A percentile compares a stretch with the other conserved stretches of the same genome.
phyloP scores from a whole-genome alignment of 2,797 vertebrate species.

The Pseudochirops corinnae region DNA sequence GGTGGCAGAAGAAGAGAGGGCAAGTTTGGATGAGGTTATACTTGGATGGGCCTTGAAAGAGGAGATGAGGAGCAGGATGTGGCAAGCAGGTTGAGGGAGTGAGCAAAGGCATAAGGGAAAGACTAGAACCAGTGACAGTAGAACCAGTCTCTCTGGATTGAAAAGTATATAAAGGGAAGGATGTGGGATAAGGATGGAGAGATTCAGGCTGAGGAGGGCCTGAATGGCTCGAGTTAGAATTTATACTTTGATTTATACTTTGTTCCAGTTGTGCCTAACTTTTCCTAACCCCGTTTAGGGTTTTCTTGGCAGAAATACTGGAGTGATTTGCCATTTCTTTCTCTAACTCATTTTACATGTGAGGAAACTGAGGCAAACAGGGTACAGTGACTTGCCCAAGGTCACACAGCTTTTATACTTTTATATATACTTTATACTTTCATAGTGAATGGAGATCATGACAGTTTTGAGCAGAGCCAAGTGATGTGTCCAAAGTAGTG shows the following conservation, averaged over 20 bases:
- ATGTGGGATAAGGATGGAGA: neutral
- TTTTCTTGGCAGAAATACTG: no score
- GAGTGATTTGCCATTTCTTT: no score
- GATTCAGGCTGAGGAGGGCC: neutral
- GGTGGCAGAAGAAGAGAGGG: neutral
- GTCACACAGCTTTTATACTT: no score
- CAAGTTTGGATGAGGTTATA: neutral
- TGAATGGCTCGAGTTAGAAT: neutral
- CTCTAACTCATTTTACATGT: no score
- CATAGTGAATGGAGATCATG: neutral
- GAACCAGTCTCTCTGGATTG: neutral
- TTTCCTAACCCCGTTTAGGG: no score
- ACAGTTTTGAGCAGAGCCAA: neutral
- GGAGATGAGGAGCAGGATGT: neutral
- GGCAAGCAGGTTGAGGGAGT: neutral
- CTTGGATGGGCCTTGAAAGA: neutral
- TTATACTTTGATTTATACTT: neutral
- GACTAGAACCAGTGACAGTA: neutral
- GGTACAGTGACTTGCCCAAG: no score
- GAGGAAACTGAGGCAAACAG: no score
- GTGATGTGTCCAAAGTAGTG: neutral
- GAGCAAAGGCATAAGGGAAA: neutral
- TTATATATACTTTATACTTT: neutral
- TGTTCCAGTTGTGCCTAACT: no score
- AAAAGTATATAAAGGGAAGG: neutral